phyloP scores from a whole-genome alignment of 1,140 invertebrate species.

The Zaprionus ornatus region DNA sequence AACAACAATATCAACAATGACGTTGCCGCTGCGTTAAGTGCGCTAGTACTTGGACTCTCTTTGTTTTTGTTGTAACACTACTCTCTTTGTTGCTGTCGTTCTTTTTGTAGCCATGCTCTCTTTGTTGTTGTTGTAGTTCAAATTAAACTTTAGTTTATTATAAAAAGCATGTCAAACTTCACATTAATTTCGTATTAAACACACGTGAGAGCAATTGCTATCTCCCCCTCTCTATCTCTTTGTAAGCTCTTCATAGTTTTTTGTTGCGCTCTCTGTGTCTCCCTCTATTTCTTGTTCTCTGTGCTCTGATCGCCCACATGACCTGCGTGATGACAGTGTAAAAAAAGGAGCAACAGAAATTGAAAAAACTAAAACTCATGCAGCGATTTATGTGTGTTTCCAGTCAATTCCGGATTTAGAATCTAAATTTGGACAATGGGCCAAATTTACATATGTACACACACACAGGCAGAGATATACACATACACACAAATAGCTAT shows the following conservation, averaged over 20 bases:
- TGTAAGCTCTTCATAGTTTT: slow-evolving; percentile 3
- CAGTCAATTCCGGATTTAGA: slow-evolving; percentile 59
- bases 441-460: slow-evolving; percentile 42
- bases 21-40: slow-evolving; percentile 18
- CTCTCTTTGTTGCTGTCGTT: neutral
- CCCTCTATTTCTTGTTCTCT: slow-evolving; percentile 2
- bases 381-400: slow-evolving; percentile 41
- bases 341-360: slow-evolving; percentile 44
- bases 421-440: slow-evolving; percentile 53
- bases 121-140: neutral
- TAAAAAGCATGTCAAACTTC: slow-evolving; percentile 17
- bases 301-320: slow-evolving; percentile 48
- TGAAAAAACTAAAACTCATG: slow-evolving; percentile 21
- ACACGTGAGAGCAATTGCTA: slow-evolving; percentile 32
- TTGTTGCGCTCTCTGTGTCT: neutral
- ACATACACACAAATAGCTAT: slow-evolving; percentile 33
- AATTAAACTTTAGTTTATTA: slow-evolving; percentile 20
- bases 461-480: slow-evolving; percentile 30
- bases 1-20: slow-evolving; percentile 11
- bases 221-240: slow-evolving; percentile 10
- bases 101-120: neutral
- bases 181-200: slow-evolving; percentile 22
- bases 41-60: slow-evolving; percentile 16
- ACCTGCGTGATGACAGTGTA: slow-evolving; percentile 71
- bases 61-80: neutral